Percentiles rank a stretch among this genome's conserved stretches.
Evolutionary conservation across 2,888 invertebrate genomes (phyloP).

Genomic region (Morpho achilles): DNA sequence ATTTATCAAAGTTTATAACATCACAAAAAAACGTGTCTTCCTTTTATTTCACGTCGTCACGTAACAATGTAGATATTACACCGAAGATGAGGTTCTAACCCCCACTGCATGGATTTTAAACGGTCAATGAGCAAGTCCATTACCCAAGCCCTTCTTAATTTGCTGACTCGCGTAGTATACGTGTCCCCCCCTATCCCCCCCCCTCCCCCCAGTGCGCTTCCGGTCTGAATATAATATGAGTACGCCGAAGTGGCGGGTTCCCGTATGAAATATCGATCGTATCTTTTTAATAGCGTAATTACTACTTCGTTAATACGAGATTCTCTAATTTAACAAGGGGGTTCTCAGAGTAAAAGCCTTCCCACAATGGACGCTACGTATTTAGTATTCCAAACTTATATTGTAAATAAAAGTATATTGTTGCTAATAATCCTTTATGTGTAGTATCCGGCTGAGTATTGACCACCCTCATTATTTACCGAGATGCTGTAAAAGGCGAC

Average conservation of each 20-base stretch:
- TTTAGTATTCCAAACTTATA: too few relatives aligned
- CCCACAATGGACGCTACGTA: background rate
- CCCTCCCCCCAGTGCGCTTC: slow-evolving; percentile 27
- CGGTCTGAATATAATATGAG: slow-evolving; percentile 37
- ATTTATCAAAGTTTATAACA: too few relatives aligned
- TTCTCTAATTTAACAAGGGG: background rate
- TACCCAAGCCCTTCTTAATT: slow-evolving; percentile 15
- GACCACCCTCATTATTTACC: too few relatives aligned
- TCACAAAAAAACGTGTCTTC: too few relatives aligned
- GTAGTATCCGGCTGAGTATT: too few relatives aligned
- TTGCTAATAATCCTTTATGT: too few relatives aligned
- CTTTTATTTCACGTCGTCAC: too few relatives aligned
- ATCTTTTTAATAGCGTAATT: slow-evolving; percentile 7
- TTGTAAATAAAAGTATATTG: too few relatives aligned
- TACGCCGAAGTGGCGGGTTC: slow-evolving; percentile 4
- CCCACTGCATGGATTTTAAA: slow-evolving; percentile 7
- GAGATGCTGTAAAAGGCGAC: too few relatives aligned
- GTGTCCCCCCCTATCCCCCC: background rate
- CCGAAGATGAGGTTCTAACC: background rate
- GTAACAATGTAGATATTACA: too few relatives aligned
- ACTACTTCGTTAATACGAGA: slow-evolving; percentile 1
- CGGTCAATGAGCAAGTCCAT: slow-evolving; percentile 13
- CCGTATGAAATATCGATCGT: slow-evolving; percentile 7
- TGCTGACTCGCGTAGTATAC: slow-evolving; percentile 14
- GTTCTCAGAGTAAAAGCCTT: background rate